Percentiles rank a stretch among this genome's conserved stretches.
phyloP scores from a whole-genome alignment of 2,888 invertebrate genomes.

The Platypus cylindrus region DNA sequence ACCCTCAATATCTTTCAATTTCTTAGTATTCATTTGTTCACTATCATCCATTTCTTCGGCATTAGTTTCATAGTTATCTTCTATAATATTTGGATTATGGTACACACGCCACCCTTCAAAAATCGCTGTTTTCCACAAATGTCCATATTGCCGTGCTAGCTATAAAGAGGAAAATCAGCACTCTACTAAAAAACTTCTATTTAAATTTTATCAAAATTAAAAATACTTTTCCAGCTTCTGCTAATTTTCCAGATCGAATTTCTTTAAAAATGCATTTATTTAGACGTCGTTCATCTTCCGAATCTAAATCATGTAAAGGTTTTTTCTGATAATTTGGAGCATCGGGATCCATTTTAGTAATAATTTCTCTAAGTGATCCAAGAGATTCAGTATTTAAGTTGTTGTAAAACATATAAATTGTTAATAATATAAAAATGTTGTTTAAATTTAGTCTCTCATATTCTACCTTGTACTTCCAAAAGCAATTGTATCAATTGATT shows the following conservation, averaged over 20 bases:
- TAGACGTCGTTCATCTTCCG: slow-evolving; percentile 59
- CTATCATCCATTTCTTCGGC: slow-evolving; percentile 23
- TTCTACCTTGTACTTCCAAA: slow-evolving; percentile 38
- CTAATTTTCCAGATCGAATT: slow-evolving; percentile 75
- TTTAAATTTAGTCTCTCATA: background rate
- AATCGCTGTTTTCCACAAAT: slow-evolving; percentile 83
- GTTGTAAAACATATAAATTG: background rate
- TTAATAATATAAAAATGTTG: too few relatives aligned
- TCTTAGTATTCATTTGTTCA: slow-evolving; percentile 18
- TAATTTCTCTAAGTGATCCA: slow-evolving; percentile 35
- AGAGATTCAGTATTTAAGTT: background rate
- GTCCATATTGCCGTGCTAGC: slow-evolving; percentile 73
- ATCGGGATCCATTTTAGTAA: slow-evolving; percentile 77
- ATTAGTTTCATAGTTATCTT: slow-evolving; percentile 38
- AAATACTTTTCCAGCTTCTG: slow-evolving; percentile 59
- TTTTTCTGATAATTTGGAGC: slow-evolving; percentile 68
- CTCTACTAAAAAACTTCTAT: background rate
- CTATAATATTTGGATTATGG: slow-evolving; percentile 77
- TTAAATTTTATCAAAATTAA: slow-evolving; percentile 1
- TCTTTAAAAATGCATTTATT: slow-evolving; percentile 54
- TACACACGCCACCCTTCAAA: slow-evolving; percentile 82
- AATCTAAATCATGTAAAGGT: slow-evolving; percentile 74
- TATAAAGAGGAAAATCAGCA: slow-evolving; percentile 14
- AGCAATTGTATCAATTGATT: slow-evolving; percentile 41
- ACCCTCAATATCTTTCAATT: slow-evolving; percentile 47